Base-by-base conservation (phyloP, 2,888 invertebrate genomes). In the Sepioteuthis lessoniana region DNA sequence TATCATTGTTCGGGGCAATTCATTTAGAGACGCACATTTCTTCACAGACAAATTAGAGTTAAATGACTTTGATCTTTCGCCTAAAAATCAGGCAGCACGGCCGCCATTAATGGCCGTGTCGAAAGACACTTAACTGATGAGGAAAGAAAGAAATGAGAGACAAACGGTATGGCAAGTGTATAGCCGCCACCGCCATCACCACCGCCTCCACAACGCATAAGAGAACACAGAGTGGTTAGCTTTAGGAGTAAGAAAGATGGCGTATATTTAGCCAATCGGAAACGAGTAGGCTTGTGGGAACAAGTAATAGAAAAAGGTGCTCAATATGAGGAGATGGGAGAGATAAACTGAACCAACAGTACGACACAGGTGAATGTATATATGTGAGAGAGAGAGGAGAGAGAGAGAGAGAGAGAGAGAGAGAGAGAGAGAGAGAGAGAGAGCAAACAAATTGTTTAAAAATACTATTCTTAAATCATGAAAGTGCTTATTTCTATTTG, bases 1-100 rank as follows among this genome's bases (percentile, higher is more conserved):
- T 92, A 92, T 92, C 46, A 46, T 46, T 21, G 47, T 92, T 92
- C 91, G 42, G 91, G 91, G 91, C 91, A 92, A 92, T 92, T 92
- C 91, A 92, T 92, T 92, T 91, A 91, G 42, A 91, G 46, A 46
- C 46, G n/a, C 91, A 28, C 46, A 46, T 46, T 92, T 92, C 46
- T 92, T 92, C 46, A 46, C 46, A 46, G 91, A 92, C 91, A 47
- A 92, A 92, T 92, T 92, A 47, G 91, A 21, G 47, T 47, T 92
- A 42, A 92, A 92, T 31, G 47, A 92, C 46, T 92, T 92, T 46
- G 91, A 92, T 92, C 46, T 92, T 46, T 31, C 76, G 76, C n/a
- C 76, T n/a, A 76, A n/a, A 76, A 76, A 76, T 76, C n/a, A 28
- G 25, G 25, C 21, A 19, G n/a, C 31, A 76, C n/a, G n/a, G n/a